A percentile compares a stretch with the other conserved stretches of the same genome.
phyloP scores from a whole-genome alignment of 2,888 invertebrate genomes.

The Ganaspis brasiliensis region DNA sequence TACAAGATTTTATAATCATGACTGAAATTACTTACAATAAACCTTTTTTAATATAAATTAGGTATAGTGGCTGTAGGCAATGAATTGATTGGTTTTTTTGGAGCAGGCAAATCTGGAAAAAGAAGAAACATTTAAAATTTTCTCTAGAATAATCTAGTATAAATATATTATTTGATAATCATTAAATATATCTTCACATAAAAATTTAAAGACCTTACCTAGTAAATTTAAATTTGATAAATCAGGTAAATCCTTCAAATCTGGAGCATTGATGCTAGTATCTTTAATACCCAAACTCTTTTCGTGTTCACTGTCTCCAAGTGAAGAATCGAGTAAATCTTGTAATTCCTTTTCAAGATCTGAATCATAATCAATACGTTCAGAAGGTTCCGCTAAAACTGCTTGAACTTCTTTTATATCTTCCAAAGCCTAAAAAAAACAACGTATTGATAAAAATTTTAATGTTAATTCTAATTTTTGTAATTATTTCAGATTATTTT shows the following conservation, averaged over 20 bases:
- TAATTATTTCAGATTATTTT: too few relatives aligned
- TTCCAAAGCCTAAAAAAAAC: conserved; percentile 82
- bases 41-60: background rate
- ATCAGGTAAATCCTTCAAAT: conserved; percentile 64
- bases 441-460: too few relatives aligned
- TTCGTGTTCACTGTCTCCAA: conserved; percentile 32
- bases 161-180: too few relatives aligned
- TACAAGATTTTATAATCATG: background rate
- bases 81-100: conserved; percentile 51
- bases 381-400: conserved; percentile 81
- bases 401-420: conserved; percentile 83
- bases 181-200: too few relatives aligned
- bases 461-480: too few relatives aligned
- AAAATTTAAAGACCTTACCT: conserved; percentile 65
- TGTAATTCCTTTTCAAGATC: conserved; percentile 87
- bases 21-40: conserved; percentile 9
- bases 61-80: conserved; percentile 1
- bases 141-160: conserved; percentile 27
- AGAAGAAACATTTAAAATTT: too few relatives aligned
- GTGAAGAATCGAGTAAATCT: conserved; percentile 81
- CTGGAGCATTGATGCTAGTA: conserved; percentile 33
- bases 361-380: conserved; percentile 82
- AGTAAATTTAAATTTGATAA: conserved; percentile 66
- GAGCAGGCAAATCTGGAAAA: conserved; percentile 62
- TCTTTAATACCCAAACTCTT: conserved; percentile 28